Percentiles rank a stretch among this genome's conserved stretches.
Conservation (phyloP, 2,113 vertebrate genomes). For the Urocynchramus pylzowi region DNA sequence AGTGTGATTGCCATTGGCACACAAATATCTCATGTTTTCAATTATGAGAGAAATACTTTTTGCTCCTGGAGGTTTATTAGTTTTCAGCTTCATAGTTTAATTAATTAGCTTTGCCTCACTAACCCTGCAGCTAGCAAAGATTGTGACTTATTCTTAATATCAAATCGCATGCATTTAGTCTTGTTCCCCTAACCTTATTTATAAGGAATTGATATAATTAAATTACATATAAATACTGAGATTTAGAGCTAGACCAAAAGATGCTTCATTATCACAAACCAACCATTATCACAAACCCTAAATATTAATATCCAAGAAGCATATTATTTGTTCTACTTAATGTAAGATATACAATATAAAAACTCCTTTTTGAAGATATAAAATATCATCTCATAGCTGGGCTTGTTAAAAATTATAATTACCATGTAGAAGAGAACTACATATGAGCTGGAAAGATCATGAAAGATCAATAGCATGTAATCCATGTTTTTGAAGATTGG, state of each 20-base stretch:
- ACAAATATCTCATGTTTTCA: background rate
- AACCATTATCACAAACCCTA: background rate
- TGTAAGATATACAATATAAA: background rate
- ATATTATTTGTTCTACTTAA: background rate
- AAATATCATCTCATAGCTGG: background rate
- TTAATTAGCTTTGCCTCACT: conserved; percentile 12
- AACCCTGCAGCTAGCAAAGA: background rate
- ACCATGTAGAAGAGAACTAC: background rate
- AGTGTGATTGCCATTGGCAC: background rate
- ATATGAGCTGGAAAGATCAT: background rate
- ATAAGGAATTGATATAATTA: background rate
- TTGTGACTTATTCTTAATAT: background rate
- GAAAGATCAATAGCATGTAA: background rate
- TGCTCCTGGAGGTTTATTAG: background rate
- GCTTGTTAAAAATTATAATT: background rate
- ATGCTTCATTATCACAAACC: background rate
- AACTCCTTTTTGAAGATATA: background rate
- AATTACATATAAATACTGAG: background rate
- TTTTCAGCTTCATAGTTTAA: background rate
- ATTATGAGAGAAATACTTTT: background rate
- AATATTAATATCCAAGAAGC: background rate
- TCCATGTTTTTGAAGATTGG: background rate
- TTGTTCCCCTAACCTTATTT: background rate
- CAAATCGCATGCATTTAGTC: background rate
- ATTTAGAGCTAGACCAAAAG: background rate